Conservation (phyloP, 2,113 vertebrate species). For the Ptyas mucosa region DNA sequence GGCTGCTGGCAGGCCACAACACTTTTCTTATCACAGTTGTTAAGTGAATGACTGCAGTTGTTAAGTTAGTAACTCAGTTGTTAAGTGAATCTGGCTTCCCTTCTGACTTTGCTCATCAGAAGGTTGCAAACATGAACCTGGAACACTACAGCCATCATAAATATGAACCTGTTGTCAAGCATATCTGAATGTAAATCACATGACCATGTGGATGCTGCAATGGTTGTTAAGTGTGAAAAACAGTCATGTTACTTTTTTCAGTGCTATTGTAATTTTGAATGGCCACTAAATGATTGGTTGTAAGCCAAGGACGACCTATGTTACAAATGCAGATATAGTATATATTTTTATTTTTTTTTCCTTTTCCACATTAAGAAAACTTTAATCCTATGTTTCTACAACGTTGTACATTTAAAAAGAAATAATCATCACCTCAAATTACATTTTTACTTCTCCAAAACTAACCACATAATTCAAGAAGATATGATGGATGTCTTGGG, state of each 20-base stretch:
- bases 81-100: neutral
- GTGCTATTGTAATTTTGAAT: neutral
- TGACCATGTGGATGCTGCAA: neutral
- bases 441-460: neutral
- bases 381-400: neutral
- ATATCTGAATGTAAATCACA: neutral
- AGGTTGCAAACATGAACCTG: neutral
- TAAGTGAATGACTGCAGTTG: neutral
- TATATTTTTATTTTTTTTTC: neutral
- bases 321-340: neutral
- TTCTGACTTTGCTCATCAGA: neutral
- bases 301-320: neutral
- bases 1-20: too few species aligned
- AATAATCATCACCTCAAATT: neutral
- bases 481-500: neutral
- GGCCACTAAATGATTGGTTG: neutral
- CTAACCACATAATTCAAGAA: neutral
- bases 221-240: neutral
- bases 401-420: constrained; percentile 1
- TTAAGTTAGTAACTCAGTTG: neutral
- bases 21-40: neutral
- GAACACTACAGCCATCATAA: neutral
- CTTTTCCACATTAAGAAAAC: neutral
- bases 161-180: neutral
- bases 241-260: neutral